phyloP scores from a whole-genome alignment of 2,797 vertebrate genomes.

The Trachops cirrhosus region DNA sequence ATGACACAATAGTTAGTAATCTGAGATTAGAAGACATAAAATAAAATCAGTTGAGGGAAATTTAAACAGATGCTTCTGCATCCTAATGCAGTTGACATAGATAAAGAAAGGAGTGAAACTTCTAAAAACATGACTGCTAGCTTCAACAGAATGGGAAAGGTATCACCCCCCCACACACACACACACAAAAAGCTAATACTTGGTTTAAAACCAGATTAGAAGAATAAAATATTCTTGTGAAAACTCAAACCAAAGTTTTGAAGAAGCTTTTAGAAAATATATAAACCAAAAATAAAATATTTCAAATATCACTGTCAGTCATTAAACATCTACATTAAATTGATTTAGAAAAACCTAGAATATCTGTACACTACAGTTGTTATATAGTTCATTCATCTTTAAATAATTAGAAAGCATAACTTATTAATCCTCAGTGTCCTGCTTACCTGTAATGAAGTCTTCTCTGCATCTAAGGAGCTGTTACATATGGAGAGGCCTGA shows the following conservation, averaged over 20 bases:
- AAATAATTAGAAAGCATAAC: not conserved
- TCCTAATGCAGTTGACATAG: not conserved
- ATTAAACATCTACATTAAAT: not conserved
- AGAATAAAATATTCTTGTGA: not conserved
- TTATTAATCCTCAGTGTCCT: not conserved
- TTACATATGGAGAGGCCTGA: not conserved
- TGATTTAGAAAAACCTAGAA: not conserved
- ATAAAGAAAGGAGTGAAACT: not conserved
- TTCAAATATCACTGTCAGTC: not conserved
- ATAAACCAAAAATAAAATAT: not conserved
- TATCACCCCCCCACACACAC: not conserved
- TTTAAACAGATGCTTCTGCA: not conserved
- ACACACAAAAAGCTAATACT: not conserved
- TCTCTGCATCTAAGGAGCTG: not conserved
- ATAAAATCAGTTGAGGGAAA: not conserved
- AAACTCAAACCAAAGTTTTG: conserved; percentile 2
- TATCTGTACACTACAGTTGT: not conserved
- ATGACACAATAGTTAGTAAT: not conserved
- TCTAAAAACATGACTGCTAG: not conserved
- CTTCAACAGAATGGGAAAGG: not conserved
- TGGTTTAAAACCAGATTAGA: not conserved
- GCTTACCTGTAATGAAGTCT: not conserved
- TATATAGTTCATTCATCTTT: not conserved
- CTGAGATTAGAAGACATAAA: not conserved
- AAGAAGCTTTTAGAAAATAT: not conserved